Evolutionary conservation across 1,140 invertebrate species (phyloP).

Genomic region (Polypedilum vanderplanki): DNA sequence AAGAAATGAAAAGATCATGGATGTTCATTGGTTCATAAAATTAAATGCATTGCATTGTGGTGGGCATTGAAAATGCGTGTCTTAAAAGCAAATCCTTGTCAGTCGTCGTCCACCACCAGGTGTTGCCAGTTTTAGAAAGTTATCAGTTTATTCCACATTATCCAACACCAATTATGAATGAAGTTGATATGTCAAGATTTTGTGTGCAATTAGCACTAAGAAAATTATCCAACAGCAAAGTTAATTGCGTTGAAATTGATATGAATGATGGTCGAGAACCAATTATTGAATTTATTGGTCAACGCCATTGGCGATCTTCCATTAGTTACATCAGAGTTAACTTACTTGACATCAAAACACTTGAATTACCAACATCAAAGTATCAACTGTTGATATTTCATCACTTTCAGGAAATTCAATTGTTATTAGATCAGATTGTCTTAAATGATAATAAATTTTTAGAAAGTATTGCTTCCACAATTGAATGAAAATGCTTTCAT

Average conservation of each 20-base stretch:
- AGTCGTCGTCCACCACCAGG: conserved; percentile 55
- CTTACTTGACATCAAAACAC: conserved; percentile 44
- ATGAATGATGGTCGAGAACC: conserved; percentile 41
- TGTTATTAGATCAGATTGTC: conserved; percentile 47
- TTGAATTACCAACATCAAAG: conserved; percentile 49
- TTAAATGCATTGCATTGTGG: conserved; percentile 48
- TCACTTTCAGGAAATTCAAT: conserved; percentile 52
- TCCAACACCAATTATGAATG: conserved; percentile 42
- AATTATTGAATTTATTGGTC: conserved; percentile 49
- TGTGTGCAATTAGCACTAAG: conserved; percentile 65
- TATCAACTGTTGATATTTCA: conserved; percentile 55
- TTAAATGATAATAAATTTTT: conserved; percentile 39
- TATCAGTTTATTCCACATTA: conserved; percentile 69
- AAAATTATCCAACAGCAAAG: conserved; percentile 63
- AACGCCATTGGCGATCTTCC: conserved; percentile 55
- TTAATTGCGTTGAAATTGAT: conserved; percentile 60
- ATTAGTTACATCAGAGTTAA: conserved; percentile 46
- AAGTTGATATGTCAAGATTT: conserved; percentile 36
- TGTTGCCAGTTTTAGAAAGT: conserved; percentile 62
- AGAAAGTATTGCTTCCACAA: conserved; percentile 36
- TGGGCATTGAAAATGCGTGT: conserved; percentile 63
- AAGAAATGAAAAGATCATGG: conserved; percentile 40
- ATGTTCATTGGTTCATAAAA: conserved; percentile 39
- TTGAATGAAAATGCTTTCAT: conserved; percentile 47
- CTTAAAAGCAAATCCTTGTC: conserved; percentile 64